phyloP scores from a whole-genome alignment of 2,113 vertebrate species.

The Platichthys flesus region DNA sequence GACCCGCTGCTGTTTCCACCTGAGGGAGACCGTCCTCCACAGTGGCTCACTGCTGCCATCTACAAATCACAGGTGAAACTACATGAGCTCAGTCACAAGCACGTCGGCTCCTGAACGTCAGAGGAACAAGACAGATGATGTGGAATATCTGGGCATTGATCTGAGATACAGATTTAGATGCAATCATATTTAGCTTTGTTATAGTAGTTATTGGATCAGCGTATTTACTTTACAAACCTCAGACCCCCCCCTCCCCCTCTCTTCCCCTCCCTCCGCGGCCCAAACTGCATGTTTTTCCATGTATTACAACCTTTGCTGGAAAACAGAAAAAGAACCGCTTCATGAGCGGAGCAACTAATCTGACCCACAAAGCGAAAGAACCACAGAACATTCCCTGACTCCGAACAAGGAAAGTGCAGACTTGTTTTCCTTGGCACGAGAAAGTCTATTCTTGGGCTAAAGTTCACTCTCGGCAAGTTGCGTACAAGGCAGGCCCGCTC shows the following conservation, averaged over 20 bases:
- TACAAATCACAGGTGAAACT: conserved; percentile 73
- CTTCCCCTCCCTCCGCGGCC: neutral
- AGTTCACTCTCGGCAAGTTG: conserved; percentile 63
- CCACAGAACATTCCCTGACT: conserved; percentile 69
- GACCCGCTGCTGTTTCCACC: no score
- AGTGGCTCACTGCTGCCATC: conserved; percentile 91
- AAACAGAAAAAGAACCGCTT: conserved; percentile 72
- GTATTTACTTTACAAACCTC: conserved; percentile 63
- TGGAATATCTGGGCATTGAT: conserved; percentile 58
- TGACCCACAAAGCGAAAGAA: conserved; percentile 62
- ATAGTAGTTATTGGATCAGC: conserved; percentile 64
- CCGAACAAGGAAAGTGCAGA: conserved; percentile 60
- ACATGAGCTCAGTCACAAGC: conserved; percentile 24
- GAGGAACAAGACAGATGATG: conserved; percentile 31
- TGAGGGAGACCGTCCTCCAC: conserved; percentile 11
- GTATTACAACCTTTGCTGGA: conserved; percentile 62
- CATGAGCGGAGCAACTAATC: conserved; percentile 67
- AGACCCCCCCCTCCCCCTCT: conserved; percentile 13
- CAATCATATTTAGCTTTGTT: conserved; percentile 57
- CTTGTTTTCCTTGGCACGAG: conserved; percentile 73
- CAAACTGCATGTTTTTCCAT: conserved; percentile 67
- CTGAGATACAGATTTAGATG: conserved; percentile 52
- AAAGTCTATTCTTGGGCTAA: conserved; percentile 69
- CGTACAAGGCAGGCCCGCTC: conserved; percentile 15
- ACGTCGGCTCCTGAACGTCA: conserved; percentile 22